Conservation (phyloP, 1,140 invertebrate genomes). For the Drosophila kurseongensis region DNA sequence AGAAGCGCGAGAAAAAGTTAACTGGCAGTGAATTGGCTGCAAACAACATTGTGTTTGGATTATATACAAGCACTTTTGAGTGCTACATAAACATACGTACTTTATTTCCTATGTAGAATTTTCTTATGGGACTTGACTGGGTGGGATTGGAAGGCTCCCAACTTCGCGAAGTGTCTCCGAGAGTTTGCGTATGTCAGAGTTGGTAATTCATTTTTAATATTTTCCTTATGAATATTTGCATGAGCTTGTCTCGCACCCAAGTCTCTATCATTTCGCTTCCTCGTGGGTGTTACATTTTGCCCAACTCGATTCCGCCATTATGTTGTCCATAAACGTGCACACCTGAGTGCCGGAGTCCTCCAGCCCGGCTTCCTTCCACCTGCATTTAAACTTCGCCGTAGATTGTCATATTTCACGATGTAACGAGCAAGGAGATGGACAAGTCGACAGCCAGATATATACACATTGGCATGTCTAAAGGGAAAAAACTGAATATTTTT, state of each 20-base stretch:
- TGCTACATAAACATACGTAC: constrained; percentile 21
- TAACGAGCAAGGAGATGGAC: constrained; percentile 70
- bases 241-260: constrained; percentile 40
- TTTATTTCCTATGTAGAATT: not conserved
- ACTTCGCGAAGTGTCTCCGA: constrained; percentile 3
- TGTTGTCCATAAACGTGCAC: constrained; percentile 25
- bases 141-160: constrained; percentile 1
- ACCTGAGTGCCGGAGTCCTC: constrained; percentile 27
- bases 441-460: constrained; percentile 42
- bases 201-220: constrained; percentile 79
- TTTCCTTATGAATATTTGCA: constrained; percentile 70
- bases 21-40: constrained; percentile 22
- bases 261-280: constrained; percentile 12
- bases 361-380: constrained; percentile 23
- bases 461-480: not conserved
- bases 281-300: constrained; percentile 49
- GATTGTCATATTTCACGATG: constrained; percentile 75
- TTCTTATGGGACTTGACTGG: not conserved
- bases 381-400: constrained; percentile 44
- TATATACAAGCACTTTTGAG: not conserved
- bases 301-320: constrained; percentile 72
- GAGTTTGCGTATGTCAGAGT: constrained; percentile 16
- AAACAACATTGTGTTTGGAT: not conserved
- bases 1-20: not conserved
- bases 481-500: not conserved